Evolutionary conservation across 2,113 vertebrate species (phyloP), one percentile per base, ranked within the genome.

Genomic region (Podarcis raffonei): DNA sequence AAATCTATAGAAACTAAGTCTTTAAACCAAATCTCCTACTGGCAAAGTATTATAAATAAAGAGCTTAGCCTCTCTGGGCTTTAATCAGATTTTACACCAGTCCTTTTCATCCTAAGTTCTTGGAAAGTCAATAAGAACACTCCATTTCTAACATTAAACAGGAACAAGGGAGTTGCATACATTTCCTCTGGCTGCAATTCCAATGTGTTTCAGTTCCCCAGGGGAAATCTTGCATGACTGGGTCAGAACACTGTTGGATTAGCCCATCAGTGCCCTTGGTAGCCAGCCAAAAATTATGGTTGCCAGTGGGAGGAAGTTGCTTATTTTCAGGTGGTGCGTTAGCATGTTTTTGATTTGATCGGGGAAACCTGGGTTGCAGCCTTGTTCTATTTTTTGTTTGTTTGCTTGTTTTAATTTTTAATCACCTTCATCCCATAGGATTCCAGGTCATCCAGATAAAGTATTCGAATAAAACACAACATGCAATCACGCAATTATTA

Each of bases 231-330:
- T 0, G 2, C 13, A 3, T 72, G 37, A 88, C 0, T 0, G 22
- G 2, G 6, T 2, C 39, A 2, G 65, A 89, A 91, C 89, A 88
- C 22, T n/a, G 59, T 25, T 4, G 9, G 22, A 66, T 72, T 5
- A 85, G 91, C 71, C n/a, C 57, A 81, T n/a, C 0, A 7, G 59
- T 59, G 78, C 30, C 30, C 8, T 66, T 39, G 59, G 81, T 37
- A 39, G 35, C 59, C 13, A 6, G 23, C 11, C 59, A 66, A 82
- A 66, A 39, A 37, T 23, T 81, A 20, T 66, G 9, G 35, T 82
- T 82, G 62, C 35, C 32, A 66, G 22, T 32, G 92, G 76, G 12
- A 92, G 39, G 15, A 48, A 48, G 42, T 81, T 88, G 84, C 37
- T 42, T 77, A 23, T 27, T 37, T 77, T 37, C 11, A 7, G 18